Percentiles rank a stretch among this genome's conserved stretches.
Conservation (phyloP, 2,888 invertebrate genomes). For the Phlogophora meticulosa region DNA sequence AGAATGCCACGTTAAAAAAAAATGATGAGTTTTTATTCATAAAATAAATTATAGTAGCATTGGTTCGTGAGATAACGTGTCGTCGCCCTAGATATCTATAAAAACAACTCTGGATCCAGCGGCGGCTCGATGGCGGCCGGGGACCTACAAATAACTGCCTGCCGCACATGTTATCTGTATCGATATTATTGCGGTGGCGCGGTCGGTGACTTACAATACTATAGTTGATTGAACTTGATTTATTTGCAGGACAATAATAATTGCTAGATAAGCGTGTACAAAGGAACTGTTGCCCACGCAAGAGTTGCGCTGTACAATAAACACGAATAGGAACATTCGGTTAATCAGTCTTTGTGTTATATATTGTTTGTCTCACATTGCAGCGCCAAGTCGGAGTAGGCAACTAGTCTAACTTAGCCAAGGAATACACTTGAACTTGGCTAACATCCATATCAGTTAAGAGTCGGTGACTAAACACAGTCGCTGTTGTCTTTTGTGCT, state of each 20-base stretch:
- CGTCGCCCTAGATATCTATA: slow-evolving; percentile 63
- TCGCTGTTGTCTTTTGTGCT: background rate
- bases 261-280: background rate
- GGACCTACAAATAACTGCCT: background rate
- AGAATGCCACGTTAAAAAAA: too few relatives aligned
- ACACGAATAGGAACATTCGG: background rate
- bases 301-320: background rate
- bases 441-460: background rate
- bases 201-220: background rate
- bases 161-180: slow-evolving; percentile 28
- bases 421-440: background rate
- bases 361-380: background rate
- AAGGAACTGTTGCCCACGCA: background rate
- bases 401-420: background rate
- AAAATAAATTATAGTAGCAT: slow-evolving; percentile 33
- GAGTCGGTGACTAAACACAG: background rate
- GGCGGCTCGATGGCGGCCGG: background rate
- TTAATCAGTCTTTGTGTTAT: background rate
- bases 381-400: background rate
- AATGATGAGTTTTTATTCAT: too few relatives aligned
- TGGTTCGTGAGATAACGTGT: slow-evolving; percentile 66
- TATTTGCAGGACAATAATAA: slow-evolving; percentile 13
- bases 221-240: slow-evolving; percentile 36
- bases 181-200: slow-evolving; percentile 2
- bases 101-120: slow-evolving; percentile 29